Evolutionary conservation across 2,113 vertebrate genomes (phyloP).

Genomic region (Tachuris rubrigastra): DNA sequence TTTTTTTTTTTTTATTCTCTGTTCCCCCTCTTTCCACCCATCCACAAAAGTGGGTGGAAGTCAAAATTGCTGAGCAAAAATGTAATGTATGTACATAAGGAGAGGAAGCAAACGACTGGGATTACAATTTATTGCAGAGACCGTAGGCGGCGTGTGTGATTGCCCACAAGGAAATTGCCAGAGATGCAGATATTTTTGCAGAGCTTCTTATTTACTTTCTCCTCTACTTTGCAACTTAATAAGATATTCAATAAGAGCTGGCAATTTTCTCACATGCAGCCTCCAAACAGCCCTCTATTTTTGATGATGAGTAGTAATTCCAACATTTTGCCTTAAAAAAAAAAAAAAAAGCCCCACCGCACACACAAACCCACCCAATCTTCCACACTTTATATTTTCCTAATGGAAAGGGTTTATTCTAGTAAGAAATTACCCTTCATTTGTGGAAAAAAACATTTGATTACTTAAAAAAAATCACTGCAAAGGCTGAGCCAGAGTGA

Average conservation of each 20-base stretch:
- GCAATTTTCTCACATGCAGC: conserved; percentile 45
- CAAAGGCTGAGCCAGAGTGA: fast-evolving
- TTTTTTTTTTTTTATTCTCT: neutral
- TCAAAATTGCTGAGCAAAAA: conserved; percentile 17
- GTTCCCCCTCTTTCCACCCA: neutral
- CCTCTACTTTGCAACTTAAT: conserved; percentile 21
- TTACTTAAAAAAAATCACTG: neutral
- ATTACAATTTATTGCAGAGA: conserved; percentile 19
- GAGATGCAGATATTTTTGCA: conserved; percentile 45
- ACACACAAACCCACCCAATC: neutral
- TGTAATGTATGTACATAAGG: neutral
- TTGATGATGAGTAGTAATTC: conserved; percentile 32
- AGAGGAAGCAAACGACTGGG: neutral
- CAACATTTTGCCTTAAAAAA: neutral
- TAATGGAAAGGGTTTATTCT: neutral
- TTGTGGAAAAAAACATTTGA: neutral
- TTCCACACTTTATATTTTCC: neutral
- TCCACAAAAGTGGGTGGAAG: conserved; percentile 11
- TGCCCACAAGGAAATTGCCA: conserved; percentile 49
- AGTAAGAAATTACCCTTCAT: neutral
- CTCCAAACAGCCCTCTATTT: neutral
- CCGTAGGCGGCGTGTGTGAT: neutral
- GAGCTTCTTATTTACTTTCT: conserved; percentile 33
- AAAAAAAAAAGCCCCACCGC: neutral
- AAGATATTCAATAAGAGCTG: neutral